Percentiles rank a stretch among this genome's conserved stretches.
Evolutionary conservation across 1,140 invertebrate species (phyloP).

Genomic region (Carposina sasakii): DNA sequence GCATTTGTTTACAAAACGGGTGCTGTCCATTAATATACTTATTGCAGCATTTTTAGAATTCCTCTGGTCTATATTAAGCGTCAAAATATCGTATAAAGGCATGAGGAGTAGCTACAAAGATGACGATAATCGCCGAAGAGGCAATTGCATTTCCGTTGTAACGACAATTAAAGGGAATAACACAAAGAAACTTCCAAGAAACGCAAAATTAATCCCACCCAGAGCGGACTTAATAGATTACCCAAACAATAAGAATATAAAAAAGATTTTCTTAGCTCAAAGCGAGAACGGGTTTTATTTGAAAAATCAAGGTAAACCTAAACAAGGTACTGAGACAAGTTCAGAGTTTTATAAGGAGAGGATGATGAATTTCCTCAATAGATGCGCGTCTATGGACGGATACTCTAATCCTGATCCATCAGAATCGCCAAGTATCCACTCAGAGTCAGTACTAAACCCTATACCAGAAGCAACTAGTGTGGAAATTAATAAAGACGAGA

Average conservation of each 20-base stretch:
- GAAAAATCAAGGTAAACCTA: conserved; percentile 63
- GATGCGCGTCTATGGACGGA: conserved; percentile 51
- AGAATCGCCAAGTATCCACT: conserved; percentile 46
- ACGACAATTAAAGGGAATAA: conserved; percentile 71
- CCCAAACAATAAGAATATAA: conserved; percentile 69
- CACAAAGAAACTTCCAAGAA: conserved; percentile 53
- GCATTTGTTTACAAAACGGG: conserved; percentile 51
- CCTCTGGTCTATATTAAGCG: conserved; percentile 75
- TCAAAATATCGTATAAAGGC: conserved; percentile 74
- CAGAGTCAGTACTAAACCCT: conserved; percentile 41
- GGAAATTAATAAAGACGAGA: conserved; percentile 29
- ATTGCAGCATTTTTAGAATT: conserved; percentile 74
- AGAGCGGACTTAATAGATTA: conserved; percentile 72
- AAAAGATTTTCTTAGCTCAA: conserved; percentile 70
- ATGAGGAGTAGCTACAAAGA: conserved; percentile 76
- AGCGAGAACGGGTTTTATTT: conserved; percentile 67
- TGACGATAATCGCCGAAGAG: conserved; percentile 52
- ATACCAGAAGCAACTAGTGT: conserved; percentile 43
- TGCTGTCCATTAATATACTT: conserved; percentile 75
- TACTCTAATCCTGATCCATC: conserved; percentile 50
- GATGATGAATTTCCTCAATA: conserved; percentile 68
- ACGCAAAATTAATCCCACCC: conserved; percentile 58
- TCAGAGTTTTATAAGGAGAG: conserved; percentile 69
- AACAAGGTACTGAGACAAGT: conserved; percentile 61
- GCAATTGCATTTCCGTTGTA: conserved; percentile 66